Conservation (phyloP, 92 coral and sea anemone species). For the Nematostella vectensis region DNA sequence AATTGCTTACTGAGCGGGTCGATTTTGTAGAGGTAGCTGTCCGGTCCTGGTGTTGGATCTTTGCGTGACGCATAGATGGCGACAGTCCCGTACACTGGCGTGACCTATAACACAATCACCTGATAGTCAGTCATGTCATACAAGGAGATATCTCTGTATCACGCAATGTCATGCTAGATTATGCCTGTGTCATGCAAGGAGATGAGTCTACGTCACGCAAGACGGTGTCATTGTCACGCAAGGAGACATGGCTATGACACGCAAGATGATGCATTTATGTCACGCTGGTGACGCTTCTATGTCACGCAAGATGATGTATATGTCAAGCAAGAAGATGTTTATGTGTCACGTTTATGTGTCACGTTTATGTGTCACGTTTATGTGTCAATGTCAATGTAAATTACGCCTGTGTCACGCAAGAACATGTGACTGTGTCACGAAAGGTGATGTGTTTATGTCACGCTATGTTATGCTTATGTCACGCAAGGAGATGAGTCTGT, state of each 20-base stretch:
- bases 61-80: slow-evolving; percentile 24
- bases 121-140: no score
- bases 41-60: slow-evolving; percentile 20
- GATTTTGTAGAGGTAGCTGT: slow-evolving; percentile 16
- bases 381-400: no score
- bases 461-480: no score
- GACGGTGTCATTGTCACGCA: neutral
- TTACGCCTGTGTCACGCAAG: no score
- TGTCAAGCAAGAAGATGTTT: neutral
- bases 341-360: no score
- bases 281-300: neutral
- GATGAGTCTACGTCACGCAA: neutral
- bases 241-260: neutral
- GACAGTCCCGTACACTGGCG: slow-evolving; percentile 35
- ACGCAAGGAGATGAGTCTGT: neutral
- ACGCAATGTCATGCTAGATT: no score
- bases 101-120: slow-evolving; percentile 8
- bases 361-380: no score
- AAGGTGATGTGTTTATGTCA: no score
- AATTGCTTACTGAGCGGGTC: slow-evolving; percentile 32
- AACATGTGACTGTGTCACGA: no score
- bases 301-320: neutral
- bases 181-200: no score
- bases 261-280: neutral
- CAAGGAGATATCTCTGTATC: no score